Percentiles rank a stretch among this genome's conserved stretches.
Conservation (phyloP, 2,113 vertebrate species). For the Limanda limanda region DNA sequence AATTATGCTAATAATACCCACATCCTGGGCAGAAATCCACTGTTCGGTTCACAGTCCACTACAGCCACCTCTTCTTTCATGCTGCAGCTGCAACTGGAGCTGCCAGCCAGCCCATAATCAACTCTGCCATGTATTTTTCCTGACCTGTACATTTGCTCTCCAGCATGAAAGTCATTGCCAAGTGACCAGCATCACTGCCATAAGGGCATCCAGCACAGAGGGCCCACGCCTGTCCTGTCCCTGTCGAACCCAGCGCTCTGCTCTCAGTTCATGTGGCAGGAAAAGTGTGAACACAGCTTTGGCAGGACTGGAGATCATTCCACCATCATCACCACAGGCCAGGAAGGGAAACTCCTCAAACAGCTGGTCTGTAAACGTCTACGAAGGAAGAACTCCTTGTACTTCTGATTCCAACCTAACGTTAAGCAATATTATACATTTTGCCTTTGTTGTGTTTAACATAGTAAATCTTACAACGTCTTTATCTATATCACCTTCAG, state of each 20-base stretch:
- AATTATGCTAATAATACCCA: slow-evolving; percentile 58
- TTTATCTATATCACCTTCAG: too few relatives aligned
- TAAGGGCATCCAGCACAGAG: slow-evolving; percentile 55
- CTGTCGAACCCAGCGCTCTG: slow-evolving; percentile 44
- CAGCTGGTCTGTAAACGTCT: slow-evolving; percentile 49
- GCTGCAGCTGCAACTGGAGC: slow-evolving; percentile 71
- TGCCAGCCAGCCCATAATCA: slow-evolving; percentile 71
- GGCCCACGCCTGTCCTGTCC: slow-evolving; percentile 57
- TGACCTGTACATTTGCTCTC: slow-evolving; percentile 54
- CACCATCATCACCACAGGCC: slow-evolving; percentile 53
- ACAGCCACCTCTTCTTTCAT: slow-evolving; percentile 71
- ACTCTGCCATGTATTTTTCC: slow-evolving; percentile 62
- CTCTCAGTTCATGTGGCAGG: slow-evolving; percentile 62
- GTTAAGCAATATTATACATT: background rate
- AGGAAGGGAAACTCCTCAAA: slow-evolving; percentile 47
- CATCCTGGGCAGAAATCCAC: slow-evolving; percentile 32
- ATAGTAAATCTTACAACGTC: background rate
- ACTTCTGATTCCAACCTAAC: slow-evolving; percentile 19
- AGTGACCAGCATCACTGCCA: slow-evolving; percentile 53
- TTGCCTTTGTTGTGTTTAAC: background rate
- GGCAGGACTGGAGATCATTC: slow-evolving; percentile 36
- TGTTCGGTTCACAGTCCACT: slow-evolving; percentile 51
- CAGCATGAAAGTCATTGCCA: slow-evolving; percentile 54
- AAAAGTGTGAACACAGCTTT: slow-evolving; percentile 73
- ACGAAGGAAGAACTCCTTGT: slow-evolving; percentile 45